Conservation (phyloP, 1,140 invertebrate species). For the Drosophila watanabei region DNA sequence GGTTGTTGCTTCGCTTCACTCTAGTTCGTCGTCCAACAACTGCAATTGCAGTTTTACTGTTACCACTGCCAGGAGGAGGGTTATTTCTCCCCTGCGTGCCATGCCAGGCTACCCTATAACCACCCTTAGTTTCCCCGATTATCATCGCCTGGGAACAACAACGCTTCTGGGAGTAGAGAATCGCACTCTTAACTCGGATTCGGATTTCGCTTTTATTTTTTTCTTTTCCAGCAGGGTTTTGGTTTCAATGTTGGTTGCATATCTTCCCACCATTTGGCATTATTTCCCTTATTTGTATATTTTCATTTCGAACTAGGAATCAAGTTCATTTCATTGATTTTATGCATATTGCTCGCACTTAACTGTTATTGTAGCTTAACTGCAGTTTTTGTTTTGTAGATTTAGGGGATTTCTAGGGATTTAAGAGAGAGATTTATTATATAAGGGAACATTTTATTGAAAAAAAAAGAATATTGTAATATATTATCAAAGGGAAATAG, state of each 20-base stretch:
- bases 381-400: constrained; percentile 60
- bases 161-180: constrained; percentile 25
- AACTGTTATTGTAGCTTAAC: constrained; percentile 59
- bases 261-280: constrained; percentile 54
- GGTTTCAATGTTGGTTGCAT: constrained; percentile 36
- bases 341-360: constrained; percentile 58
- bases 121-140: constrained; percentile 52
- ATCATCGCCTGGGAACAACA: constrained; percentile 64
- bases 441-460: not conserved
- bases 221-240: constrained; percentile 33
- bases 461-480: too few species aligned
- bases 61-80: constrained; percentile 44
- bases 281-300: constrained; percentile 67
- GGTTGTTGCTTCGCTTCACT: constrained; percentile 63
- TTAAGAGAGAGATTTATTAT: constrained; percentile 24
- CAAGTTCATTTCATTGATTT: constrained; percentile 75
- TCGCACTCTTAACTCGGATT: constrained; percentile 53
- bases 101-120: constrained; percentile 26
- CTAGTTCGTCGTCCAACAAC: constrained; percentile 28
- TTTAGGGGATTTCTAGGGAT: constrained; percentile 48
- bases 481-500: not conserved
- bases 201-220: constrained; percentile 46
- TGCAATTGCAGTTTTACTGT: constrained; percentile 75
- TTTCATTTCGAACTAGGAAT: constrained; percentile 66
- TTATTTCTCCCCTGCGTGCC: constrained; percentile 58